These are phyloP conservation scores for Oceanodroma leucorhoa DNA, from an alignment of 2,797 vertebrate species.

Conservation along the genomic window DNA sequence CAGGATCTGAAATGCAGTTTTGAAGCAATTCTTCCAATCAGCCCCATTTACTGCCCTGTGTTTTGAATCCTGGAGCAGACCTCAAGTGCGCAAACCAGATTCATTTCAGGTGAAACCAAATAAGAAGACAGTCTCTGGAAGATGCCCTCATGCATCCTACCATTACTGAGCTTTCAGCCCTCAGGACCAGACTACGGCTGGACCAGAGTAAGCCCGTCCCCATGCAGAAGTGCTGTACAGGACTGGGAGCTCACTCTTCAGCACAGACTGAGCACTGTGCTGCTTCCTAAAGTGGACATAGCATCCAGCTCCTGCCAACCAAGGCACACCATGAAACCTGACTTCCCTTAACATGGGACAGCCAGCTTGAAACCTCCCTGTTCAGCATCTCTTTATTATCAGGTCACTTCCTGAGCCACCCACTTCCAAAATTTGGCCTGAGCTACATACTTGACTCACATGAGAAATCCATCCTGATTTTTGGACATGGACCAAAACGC, in stretches of 20 bases:
- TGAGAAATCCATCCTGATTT: background rate
- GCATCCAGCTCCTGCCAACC: background rate
- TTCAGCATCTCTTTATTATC: background rate
- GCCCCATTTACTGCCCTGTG: background rate
- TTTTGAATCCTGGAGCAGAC: background rate
- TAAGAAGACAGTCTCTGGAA: background rate
- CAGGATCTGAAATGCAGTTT: background rate
- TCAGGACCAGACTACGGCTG: background rate
- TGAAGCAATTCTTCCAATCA: background rate
- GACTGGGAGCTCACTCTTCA: background rate
- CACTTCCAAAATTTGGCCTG: background rate
- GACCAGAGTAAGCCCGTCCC: background rate
- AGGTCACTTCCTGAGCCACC: background rate
- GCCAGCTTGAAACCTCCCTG: background rate
- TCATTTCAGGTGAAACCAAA: background rate
- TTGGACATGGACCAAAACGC: background rate
- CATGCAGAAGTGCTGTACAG: background rate
- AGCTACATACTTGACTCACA: background rate
- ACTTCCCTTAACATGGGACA: too few relatives aligned
- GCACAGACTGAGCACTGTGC: background rate
- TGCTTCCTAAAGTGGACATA: background rate
- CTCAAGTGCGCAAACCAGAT: background rate
- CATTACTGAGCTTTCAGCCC: background rate
- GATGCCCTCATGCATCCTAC: background rate
- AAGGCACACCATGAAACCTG: background rate